Evolutionary conservation across 2,797 vertebrate species (phyloP).

Genomic region (Mallotus villosus): DNA sequence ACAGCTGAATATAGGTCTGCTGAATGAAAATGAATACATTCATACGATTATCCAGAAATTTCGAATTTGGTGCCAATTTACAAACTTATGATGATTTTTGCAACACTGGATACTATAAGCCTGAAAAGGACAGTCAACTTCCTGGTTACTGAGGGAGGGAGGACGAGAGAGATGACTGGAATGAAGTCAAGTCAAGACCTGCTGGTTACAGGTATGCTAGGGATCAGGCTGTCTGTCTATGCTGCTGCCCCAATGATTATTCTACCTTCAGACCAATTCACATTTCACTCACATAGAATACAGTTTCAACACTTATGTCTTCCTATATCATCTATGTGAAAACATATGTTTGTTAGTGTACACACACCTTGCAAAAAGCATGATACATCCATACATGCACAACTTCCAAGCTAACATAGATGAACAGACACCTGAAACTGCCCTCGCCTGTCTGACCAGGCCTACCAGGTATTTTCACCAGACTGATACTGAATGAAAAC

Average conservation of each 20-base stretch:
- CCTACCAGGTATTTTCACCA: conserved; percentile 57
- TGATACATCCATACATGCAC: not conserved
- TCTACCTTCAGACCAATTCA: not conserved
- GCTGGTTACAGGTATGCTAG: conserved; percentile 6
- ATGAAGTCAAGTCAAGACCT: conserved; percentile 30
- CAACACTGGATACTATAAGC: too few relatives aligned
- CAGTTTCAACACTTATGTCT: not conserved
- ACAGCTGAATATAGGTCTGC: too few relatives aligned
- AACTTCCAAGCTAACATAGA: conserved; percentile 34
- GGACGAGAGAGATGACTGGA: not conserved
- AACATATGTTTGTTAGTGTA: not conserved
- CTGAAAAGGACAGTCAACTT: not conserved
- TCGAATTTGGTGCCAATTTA: too few relatives aligned
- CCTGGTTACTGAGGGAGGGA: not conserved
- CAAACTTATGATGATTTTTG: too few relatives aligned
- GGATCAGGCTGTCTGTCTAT: not conserved
- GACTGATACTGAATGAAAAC: conserved; percentile 35
- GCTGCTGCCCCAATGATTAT: not conserved
- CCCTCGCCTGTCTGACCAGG: conserved; percentile 30
- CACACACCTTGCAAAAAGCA: not conserved
- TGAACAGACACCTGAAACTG: conserved; percentile 50
- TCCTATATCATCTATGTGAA: not conserved
- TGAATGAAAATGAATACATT: too few relatives aligned
- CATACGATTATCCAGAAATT: too few relatives aligned
- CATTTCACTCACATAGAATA: not conserved